Evolutionary conservation across 2,888 invertebrate genomes (phyloP).

Genomic region (Cistogaster globosa): DNA sequence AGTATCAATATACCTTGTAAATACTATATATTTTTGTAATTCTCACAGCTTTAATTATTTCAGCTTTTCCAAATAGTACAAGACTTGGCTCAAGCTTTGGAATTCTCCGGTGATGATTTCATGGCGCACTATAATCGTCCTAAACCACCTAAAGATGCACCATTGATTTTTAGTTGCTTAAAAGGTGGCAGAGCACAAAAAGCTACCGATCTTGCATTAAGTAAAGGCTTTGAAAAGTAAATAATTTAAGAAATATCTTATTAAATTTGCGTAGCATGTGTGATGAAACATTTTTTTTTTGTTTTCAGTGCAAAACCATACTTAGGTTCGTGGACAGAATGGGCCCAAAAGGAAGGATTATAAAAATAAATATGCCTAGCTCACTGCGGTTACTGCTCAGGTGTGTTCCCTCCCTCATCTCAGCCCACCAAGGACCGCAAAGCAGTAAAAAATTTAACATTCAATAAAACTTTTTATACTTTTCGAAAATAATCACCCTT

Average conservation of each 20-base stretch:
- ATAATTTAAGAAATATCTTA: conserved; percentile 15
- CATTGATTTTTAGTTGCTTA: conserved; percentile 88
- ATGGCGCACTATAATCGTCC: conserved; percentile 82
- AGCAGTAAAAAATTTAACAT: too few relatives aligned
- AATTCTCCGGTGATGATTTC: conserved; percentile 78
- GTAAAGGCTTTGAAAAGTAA: conserved; percentile 80
- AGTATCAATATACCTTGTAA: conserved; percentile 91
- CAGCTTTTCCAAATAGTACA: conserved; percentile 75
- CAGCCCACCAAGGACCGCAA: too few relatives aligned
- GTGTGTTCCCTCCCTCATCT: too few relatives aligned
- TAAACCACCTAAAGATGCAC: conserved; percentile 85
- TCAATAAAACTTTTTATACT: too few relatives aligned
- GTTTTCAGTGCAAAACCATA: conserved; percentile 80
- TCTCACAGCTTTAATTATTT: neutral
- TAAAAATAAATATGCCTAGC: too few relatives aligned
- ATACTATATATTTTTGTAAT: conserved; percentile 76
- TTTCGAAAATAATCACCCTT: too few relatives aligned
- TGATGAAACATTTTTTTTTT: neutral
- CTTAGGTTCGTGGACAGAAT: conserved; percentile 82
- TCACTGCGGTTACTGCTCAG: too few relatives aligned
- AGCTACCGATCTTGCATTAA: conserved; percentile 85
- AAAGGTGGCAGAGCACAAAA: conserved; percentile 87
- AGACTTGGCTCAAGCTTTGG: conserved; percentile 78
- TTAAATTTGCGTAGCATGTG: neutral
- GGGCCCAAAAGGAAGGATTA: conserved; percentile 79